Evolutionary conservation across 1,140 invertebrate species (phyloP), one percentile per base, ranked within the genome.

Genomic region (Venturia canescens): DNA sequence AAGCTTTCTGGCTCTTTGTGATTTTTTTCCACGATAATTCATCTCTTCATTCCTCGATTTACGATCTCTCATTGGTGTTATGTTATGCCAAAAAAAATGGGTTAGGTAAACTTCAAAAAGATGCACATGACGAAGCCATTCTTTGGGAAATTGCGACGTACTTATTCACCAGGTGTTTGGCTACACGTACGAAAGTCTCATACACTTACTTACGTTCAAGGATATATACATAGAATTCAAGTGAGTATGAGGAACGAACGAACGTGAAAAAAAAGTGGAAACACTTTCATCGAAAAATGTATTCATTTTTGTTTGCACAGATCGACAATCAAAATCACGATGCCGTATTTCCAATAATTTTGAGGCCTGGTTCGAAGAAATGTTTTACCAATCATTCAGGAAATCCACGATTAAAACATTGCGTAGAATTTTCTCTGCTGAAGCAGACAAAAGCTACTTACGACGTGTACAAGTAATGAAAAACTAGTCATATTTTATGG

Each of bases 61-160:
- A 4, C n/a, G 4, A 26, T 63, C 27, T 63, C 27, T 63, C 13
- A 23, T 11, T 26, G 13, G 23, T 66, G 9, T 66, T 26, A 13
- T 66, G 18, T 66, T 83, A 79, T 74, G 63, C 21, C 21, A 53
- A 67, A 72, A 83, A 29, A 66, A 79, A n/a, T n/a, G n/a, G n/a
- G n/a, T n/a, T n/a, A 82, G 93, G 95, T 97, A 82, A 96, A 97
- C 88, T 94, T 97, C 81, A 93, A 94, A 70, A 96, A 96, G 87
- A 97, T 98, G 96, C 95, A 96, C 83, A 97, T 98, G 96, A 95
- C 95, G 0, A 97, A 97, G 88, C 97, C 97, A 1, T 97, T 97
- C 88, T 96, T 95, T 89, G 96, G 96, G 0, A 95, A 96, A 86
- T 86, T 98, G 29, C 90, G 95, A 79, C 92, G 97, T 63, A 94